Evolutionary conservation across 2,888 invertebrate genomes (phyloP).

Genomic region (Tuberolachnus salignus): DNA sequence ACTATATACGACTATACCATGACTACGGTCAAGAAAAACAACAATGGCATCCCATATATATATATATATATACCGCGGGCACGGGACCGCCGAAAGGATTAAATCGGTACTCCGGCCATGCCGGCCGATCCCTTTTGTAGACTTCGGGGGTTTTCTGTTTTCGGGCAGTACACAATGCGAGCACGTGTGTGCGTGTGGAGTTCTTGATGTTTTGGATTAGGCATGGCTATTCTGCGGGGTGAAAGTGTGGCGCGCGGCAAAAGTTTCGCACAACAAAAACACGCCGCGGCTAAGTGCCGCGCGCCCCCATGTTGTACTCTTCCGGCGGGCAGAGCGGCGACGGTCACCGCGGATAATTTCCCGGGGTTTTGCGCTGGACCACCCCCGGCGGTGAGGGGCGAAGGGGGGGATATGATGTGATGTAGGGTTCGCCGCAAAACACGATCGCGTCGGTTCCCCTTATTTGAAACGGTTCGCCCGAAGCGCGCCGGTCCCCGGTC

Average conservation of each 20-base stretch:
- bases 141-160: slow-evolving; percentile 10
- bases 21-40: slow-evolving; percentile 42
- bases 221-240: background rate
- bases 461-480: background rate
- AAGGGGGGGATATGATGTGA: too few relatives aligned
- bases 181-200: background rate
- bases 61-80: background rate
- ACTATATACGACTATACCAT: too few relatives aligned
- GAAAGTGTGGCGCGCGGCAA: background rate
- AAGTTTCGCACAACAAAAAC: slow-evolving; percentile 44
- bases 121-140: slow-evolving; percentile 36
- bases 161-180: background rate
- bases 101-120: slow-evolving; percentile 8
- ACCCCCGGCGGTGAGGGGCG: too few relatives aligned
- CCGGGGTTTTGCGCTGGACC: background rate
- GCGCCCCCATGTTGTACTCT: too few relatives aligned
- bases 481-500: too few relatives aligned
- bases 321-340: background rate
- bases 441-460: background rate
- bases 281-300: slow-evolving; percentile 27
- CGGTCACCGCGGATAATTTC: slow-evolving; percentile 8
- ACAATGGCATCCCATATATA: background rate
- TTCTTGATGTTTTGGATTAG: slow-evolving; percentile 48
- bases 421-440: background rate
- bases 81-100: slow-evolving; percentile 29